These are phyloP conservation scores for Standfussiana lucernea DNA, from an alignment of 2,888 invertebrate species.

Conservation along the genomic window DNA sequence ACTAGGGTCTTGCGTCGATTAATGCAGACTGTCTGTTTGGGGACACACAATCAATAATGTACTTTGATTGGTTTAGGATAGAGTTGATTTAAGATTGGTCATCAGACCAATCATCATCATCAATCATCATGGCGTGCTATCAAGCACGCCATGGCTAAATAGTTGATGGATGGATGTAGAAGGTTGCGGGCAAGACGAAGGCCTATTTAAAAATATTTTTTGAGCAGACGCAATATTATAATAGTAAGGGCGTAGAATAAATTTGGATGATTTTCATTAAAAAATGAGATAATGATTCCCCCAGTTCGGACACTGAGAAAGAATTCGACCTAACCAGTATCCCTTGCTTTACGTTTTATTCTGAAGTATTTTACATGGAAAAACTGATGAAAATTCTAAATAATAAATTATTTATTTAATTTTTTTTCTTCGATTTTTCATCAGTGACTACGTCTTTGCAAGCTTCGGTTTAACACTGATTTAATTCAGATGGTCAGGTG, in stretches of 20 bases:
- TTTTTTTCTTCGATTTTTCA: no score
- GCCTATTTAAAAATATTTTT: background rate
- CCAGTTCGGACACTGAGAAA: background rate
- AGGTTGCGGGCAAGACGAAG: background rate
- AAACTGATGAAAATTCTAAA: no score
- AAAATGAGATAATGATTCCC: background rate
- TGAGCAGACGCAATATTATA: no score
- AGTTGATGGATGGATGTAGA: constrained; percentile 5
- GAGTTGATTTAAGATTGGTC: constrained; percentile 28
- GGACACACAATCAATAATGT: constrained; percentile 19
- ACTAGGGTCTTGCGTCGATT: constrained; percentile 37
- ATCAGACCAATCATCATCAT: no score
- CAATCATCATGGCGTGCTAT: no score
- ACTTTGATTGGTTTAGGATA: constrained; percentile 15
- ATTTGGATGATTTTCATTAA: background rate
- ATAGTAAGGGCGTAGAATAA: background rate
- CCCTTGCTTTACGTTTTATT: background rate
- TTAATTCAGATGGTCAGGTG: constrained; percentile 5
- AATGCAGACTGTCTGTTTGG: constrained; percentile 41
- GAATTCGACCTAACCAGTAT: background rate
- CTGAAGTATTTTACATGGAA: background rate
- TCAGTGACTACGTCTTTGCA: background rate
- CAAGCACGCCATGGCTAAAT: background rate
- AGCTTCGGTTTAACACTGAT: constrained; percentile 1
- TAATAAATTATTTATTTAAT: no score